Conservation (phyloP, 2,888 invertebrate species). For the Camptogramma bilineatum region DNA sequence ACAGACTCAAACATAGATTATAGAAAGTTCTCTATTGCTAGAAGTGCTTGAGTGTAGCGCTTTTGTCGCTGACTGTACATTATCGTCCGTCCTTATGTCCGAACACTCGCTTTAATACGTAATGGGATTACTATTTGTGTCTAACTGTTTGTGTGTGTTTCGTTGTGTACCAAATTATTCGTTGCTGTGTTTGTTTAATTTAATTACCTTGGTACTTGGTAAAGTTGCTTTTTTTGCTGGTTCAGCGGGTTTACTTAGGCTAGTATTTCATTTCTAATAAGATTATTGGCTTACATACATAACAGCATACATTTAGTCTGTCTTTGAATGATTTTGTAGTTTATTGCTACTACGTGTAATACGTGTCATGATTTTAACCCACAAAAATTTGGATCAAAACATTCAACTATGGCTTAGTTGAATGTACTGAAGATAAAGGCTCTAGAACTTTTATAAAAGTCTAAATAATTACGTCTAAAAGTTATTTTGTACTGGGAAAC, state of each 20-base stretch:
- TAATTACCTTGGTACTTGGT: conserved; percentile 17
- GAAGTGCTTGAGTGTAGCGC: too few relatives aligned
- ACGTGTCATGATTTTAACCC: too few relatives aligned
- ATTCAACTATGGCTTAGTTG: too few relatives aligned
- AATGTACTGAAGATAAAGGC: too few relatives aligned
- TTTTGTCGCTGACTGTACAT: background rate
- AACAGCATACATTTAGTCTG: background rate
- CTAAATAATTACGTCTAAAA: too few relatives aligned
- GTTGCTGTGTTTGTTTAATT: conserved; percentile 17
- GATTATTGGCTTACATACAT: background rate
- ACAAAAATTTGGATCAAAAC: too few relatives aligned
- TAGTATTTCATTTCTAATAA: conserved; percentile 4
- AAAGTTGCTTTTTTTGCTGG: background rate
- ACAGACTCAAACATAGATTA: too few relatives aligned
- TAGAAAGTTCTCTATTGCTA: too few relatives aligned
- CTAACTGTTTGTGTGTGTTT: conserved; percentile 5
- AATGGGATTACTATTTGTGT: conserved; percentile 42
- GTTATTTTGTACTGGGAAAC: too few relatives aligned
- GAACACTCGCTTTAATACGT: conserved; percentile 48
- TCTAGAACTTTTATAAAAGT: too few relatives aligned
- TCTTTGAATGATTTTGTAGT: background rate
- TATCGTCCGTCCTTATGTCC: conserved; percentile 22
- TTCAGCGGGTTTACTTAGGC: background rate
- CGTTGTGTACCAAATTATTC: conserved; percentile 22
- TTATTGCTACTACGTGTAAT: background rate